phyloP scores from a whole-genome alignment of 1,140 invertebrate genomes.

The Ostrea edulis region DNA sequence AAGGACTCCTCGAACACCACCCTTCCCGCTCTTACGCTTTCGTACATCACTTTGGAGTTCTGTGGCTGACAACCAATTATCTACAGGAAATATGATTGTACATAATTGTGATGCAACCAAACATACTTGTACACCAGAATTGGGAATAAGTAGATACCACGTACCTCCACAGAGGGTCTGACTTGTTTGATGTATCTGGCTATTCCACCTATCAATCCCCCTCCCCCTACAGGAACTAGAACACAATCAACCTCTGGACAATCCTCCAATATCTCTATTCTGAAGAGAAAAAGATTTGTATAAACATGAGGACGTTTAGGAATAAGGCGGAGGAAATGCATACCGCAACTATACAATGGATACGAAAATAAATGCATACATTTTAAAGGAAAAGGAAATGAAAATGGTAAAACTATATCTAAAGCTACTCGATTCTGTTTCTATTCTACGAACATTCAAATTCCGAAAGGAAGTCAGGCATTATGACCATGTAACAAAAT shows the following conservation, averaged over 20 bases:
- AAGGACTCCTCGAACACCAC: constrained; percentile 57
- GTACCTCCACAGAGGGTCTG: constrained; percentile 60
- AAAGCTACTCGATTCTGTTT: too few species aligned
- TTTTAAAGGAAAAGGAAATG: too few species aligned
- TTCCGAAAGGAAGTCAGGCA: too few species aligned
- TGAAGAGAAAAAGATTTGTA: constrained; percentile 35
- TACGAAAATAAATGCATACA: too few species aligned
- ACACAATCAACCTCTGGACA: constrained; percentile 60
- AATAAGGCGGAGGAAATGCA: not conserved
- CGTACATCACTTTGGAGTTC: constrained; percentile 65
- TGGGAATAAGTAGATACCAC: not conserved
- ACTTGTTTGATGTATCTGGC: constrained; percentile 62
- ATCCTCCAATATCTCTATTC: constrained; percentile 62
- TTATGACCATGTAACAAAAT: too few species aligned
- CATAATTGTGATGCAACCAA: not conserved
- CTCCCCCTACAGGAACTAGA: constrained; percentile 67
- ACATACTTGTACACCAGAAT: not conserved
- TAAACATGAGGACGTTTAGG: not conserved
- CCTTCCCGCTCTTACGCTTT: constrained; percentile 59
- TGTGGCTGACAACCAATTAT: constrained; percentile 63
- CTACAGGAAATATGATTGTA: constrained; percentile 37
- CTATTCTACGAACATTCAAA: too few species aligned
- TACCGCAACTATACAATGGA: too few species aligned
- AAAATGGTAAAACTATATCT: too few species aligned
- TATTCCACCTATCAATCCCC: constrained; percentile 64